phyloP scores from a whole-genome alignment of 2,797 vertebrate genomes.

The Spinus olivaceus region DNA sequence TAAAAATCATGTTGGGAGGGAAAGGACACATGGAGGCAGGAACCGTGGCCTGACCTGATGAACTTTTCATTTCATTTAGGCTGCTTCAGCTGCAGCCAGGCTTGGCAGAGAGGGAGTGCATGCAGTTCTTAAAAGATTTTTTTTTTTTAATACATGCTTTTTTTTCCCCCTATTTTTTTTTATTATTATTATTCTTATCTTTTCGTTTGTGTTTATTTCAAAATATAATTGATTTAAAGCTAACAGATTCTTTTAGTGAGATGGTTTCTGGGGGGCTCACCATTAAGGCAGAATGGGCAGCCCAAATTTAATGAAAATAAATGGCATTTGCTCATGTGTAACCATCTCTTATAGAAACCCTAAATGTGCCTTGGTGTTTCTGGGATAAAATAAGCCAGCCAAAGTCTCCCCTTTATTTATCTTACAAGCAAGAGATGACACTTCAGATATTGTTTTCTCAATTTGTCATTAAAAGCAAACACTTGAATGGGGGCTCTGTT shows the following conservation, averaged over 20 bases:
- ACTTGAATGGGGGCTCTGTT: background rate
- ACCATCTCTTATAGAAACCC: background rate
- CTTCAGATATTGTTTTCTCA: background rate
- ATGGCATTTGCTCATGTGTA: background rate
- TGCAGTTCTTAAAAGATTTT: background rate
- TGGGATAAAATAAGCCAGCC: background rate
- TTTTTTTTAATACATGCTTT: background rate
- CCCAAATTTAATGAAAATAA: slow-evolving; percentile 41
- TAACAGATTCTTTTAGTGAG: background rate
- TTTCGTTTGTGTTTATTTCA: background rate
- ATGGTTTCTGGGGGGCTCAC: background rate
- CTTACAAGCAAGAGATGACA: background rate
- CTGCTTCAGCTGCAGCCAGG: background rate
- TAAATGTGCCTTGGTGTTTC: background rate
- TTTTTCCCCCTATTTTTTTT: background rate
- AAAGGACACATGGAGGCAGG: background rate
- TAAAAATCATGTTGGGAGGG: background rate
- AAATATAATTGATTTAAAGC: background rate
- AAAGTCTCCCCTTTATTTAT: background rate
- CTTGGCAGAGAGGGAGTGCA: background rate
- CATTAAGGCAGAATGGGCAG: background rate
- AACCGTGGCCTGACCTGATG: background rate
- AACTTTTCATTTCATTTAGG: slow-evolving; percentile 22
- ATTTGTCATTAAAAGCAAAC: background rate
- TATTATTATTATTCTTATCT: too few species aligned